Percentiles rank a stretch among this genome's conserved stretches.
These are phyloP conservation scores for Luidia sarsii DNA, from an alignment of 53 echinoderm and acorn worm genomes.

Conservation along the genomic window DNA sequence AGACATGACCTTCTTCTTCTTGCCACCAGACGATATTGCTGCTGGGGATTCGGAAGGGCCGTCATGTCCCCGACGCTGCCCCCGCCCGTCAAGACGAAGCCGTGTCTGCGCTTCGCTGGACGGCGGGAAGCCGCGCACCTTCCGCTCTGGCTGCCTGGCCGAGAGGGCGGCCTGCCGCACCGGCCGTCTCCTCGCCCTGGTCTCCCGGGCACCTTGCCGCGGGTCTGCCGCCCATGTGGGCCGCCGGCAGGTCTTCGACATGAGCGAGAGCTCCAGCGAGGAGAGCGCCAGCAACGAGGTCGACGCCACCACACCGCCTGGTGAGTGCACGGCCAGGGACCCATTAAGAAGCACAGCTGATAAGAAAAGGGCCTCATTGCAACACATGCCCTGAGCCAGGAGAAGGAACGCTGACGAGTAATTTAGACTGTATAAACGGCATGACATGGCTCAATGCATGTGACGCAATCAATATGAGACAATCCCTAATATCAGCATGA, in stretches of 20 bases:
- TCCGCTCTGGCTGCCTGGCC: neutral
- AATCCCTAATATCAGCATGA: too few species aligned
- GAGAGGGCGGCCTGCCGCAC: neutral
- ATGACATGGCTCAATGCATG: neutral
- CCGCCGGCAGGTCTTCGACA: neutral
- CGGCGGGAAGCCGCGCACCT: neutral
- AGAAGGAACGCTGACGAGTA: neutral
- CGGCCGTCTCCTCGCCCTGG: neutral
- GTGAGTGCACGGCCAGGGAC: neutral
- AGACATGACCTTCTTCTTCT: too few species aligned
- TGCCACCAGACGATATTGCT: too few species aligned
- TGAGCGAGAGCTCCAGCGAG: neutral
- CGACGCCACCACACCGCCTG: neutral
- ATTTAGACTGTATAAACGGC: neutral
- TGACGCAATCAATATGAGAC: neutral
- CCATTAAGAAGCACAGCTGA: too few species aligned
- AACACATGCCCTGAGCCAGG: neutral
- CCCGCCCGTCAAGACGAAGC: neutral
- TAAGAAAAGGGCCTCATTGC: neutral
- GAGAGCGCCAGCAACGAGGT: neutral
- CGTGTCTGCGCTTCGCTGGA: conserved; percentile 11
- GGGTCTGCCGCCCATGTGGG: neutral
- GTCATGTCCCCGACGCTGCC: neutral
- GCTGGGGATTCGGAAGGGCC: neutral
- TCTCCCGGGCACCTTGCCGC: neutral